A percentile compares a stretch with the other conserved stretches of the same genome.
phyloP scores from a whole-genome alignment of 2,113 vertebrate genomes.

The Campylorhamphus procurvoides region DNA sequence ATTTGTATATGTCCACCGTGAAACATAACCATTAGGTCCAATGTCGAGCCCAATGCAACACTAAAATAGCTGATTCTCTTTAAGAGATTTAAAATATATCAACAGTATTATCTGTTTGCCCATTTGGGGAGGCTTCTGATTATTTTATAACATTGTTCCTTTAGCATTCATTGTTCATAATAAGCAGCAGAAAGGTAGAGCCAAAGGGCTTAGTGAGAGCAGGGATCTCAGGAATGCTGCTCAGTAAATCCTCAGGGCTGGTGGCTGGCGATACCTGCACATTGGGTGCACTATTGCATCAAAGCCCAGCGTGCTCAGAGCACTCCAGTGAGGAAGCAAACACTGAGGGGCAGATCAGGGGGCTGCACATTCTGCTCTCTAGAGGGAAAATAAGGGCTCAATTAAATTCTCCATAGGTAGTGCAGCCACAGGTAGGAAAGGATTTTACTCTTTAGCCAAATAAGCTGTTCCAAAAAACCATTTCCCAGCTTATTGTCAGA shows the following conservation, averaged over 20 bases:
- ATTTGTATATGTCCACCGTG: not conserved
- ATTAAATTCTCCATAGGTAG: not conserved
- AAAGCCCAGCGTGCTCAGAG: accelerated
- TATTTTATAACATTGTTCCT: not conserved
- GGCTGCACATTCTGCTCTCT: not conserved
- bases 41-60: not conserved
- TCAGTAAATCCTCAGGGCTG: not conserved
- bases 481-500: conserved; percentile 17
- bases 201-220: not conserved
- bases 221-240: not conserved
- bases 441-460: not conserved
- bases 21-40: not conserved
- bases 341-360: not conserved
- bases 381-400: not conserved
- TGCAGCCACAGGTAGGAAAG: not conserved
- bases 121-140: not conserved
- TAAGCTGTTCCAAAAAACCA: not conserved
- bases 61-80: not conserved
- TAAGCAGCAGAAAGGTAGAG: not conserved
- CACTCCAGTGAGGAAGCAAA: not conserved
- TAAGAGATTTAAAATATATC: not conserved
- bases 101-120: not conserved
- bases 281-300: not conserved
- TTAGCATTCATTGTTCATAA: not conserved
- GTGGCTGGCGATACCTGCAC: not conserved